Evolutionary conservation across 2,888 invertebrate species (phyloP).

Genomic region (Ichneumon xanthorius): DNA sequence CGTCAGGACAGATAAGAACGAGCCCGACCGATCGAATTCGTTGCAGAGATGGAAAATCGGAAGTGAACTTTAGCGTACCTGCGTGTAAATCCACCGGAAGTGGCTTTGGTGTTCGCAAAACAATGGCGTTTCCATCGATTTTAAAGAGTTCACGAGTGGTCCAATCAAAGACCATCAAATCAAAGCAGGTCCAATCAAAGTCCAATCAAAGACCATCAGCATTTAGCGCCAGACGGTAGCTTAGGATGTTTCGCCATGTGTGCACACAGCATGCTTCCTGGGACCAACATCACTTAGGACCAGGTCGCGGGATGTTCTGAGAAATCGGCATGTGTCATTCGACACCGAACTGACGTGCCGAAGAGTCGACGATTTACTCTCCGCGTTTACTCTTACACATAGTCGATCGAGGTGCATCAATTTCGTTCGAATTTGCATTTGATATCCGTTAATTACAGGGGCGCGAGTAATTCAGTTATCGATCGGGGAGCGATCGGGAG

Average conservation of each 20-base stretch:
- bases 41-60: slow-evolving; percentile 10
- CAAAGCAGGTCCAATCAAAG: too few species aligned
- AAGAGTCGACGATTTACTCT: slow-evolving; percentile 67
- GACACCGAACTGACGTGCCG: slow-evolving; percentile 73
- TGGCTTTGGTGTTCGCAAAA: slow-evolving; percentile 24
- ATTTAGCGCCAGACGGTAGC: background rate
- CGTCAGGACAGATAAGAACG: background rate
- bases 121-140: slow-evolving; percentile 49
- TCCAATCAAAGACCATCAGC: slow-evolving; percentile 36
- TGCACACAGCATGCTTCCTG: slow-evolving; percentile 8
- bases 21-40: slow-evolving; percentile 22
- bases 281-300: background rate
- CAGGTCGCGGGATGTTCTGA: slow-evolving; percentile 18
- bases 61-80: slow-evolving; percentile 46
- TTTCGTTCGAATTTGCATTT: slow-evolving; percentile 16
- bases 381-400: background rate
- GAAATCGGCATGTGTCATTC: slow-evolving; percentile 76
- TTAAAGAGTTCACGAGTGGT: slow-evolving; percentile 31
- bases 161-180: slow-evolving; percentile 39
- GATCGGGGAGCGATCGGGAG: background rate
- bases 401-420: background rate
- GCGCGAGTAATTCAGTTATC: background rate
- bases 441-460: background rate
- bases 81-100: slow-evolving; percentile 36
- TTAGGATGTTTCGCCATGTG: slow-evolving; percentile 1